These are phyloP conservation scores for Smithornis capensis DNA, from an alignment of 2,113 vertebrate species.

Conservation along the genomic window DNA sequence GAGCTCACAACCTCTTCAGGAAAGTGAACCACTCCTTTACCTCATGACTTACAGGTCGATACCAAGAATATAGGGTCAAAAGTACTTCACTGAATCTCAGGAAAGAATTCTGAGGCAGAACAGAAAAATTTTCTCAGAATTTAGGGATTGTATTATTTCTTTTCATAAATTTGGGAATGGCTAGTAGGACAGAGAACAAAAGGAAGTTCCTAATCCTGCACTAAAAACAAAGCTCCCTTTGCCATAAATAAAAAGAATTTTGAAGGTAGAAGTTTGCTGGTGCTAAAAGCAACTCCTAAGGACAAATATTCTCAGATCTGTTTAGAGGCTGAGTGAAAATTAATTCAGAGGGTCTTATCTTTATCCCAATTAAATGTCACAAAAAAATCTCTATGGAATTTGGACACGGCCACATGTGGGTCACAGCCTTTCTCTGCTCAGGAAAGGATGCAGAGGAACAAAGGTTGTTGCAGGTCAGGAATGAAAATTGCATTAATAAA, in stretches of 20 bases:
- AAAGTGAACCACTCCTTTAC: not conserved
- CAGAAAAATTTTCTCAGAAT: not conserved
- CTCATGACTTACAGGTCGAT: not conserved
- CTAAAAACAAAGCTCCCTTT: not conserved
- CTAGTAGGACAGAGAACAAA: not conserved
- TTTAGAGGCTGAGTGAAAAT: not conserved
- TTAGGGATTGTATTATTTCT: not conserved
- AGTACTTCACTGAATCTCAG: not conserved
- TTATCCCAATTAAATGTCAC: not conserved
- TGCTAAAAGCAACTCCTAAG: not conserved
- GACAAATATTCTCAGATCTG: not conserved
- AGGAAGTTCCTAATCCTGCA: not conserved
- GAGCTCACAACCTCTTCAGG: not conserved
- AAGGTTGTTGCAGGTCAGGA: not conserved
- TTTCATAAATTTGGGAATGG: not conserved
- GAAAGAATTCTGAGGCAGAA: not conserved
- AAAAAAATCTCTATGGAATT: not conserved
- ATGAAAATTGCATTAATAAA: not conserved
- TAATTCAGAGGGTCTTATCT: not conserved
- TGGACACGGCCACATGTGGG: not conserved
- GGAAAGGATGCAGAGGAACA: not conserved
- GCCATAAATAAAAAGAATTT: not conserved
- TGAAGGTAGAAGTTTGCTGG: not conserved
- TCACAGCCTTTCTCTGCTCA: not conserved
- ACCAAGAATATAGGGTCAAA: fast-evolving